Conservation (phyloP, 2,797 vertebrate species). For the Diplodus sargus region DNA sequence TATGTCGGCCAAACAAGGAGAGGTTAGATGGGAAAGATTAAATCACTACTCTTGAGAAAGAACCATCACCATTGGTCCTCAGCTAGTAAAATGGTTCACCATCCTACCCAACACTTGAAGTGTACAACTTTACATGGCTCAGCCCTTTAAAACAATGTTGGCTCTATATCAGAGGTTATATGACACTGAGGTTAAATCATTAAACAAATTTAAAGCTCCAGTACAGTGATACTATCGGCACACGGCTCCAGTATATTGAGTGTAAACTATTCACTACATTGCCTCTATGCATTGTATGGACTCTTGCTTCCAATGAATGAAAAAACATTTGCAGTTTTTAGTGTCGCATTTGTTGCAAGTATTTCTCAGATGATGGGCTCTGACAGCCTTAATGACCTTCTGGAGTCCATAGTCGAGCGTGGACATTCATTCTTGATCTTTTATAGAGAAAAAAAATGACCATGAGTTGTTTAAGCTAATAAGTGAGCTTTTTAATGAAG, state of each 20-base stretch:
- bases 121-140: neutral
- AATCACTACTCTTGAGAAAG: neutral
- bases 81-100: neutral
- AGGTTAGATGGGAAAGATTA: neutral
- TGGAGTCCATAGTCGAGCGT: neutral
- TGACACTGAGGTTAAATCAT: neutral
- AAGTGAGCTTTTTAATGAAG: neutral
- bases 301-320: neutral
- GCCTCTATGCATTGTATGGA: constrained; percentile 6
- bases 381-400: constrained; percentile 7
- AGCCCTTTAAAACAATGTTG: constrained; percentile 27
- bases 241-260: neutral
- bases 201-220: constrained; percentile 5
- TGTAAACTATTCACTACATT: neutral
- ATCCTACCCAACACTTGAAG: neutral
- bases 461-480: neutral
- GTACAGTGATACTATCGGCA: neutral
- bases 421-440: neutral
- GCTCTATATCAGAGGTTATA: neutral
- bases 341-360: neutral
- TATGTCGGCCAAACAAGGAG: constrained; percentile 3
- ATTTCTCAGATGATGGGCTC: neutral
- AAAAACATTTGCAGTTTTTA: neutral
- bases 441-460: neutral
- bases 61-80: neutral